phyloP scores from a whole-genome alignment of 2,797 vertebrate species.

The Gymnopithys bicolor region DNA sequence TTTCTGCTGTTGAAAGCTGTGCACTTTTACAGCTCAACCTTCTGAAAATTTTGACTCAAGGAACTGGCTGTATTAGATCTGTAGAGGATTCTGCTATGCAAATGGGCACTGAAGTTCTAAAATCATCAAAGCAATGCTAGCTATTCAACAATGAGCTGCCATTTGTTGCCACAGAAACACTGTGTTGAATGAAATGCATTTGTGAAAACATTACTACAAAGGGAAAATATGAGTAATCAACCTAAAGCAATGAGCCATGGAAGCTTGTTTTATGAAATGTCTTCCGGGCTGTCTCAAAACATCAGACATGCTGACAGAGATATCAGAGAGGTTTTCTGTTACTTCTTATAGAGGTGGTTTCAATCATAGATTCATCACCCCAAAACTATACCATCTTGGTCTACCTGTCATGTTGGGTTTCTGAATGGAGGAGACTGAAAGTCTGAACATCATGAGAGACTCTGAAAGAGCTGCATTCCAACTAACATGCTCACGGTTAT shows the following conservation, averaged over 20 bases:
- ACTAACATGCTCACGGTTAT: not conserved
- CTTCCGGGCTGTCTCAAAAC: slow-evolving; percentile 45
- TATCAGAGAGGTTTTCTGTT: slow-evolving; percentile 13
- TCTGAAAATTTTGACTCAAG: not conserved
- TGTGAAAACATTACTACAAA: slow-evolving; percentile 59
- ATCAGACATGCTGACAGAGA: slow-evolving; percentile 55
- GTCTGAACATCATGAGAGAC: not conserved
- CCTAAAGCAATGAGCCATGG: slow-evolving; percentile 56
- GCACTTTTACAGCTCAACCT: not conserved
- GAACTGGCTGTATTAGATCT: slow-evolving; percentile 18
- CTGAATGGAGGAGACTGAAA: slow-evolving; percentile 22
- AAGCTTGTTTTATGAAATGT: slow-evolving; percentile 42
- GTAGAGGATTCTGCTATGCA: slow-evolving; percentile 58
- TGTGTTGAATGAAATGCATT: slow-evolving; percentile 65
- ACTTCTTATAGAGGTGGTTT: slow-evolving; percentile 7
- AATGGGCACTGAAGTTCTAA: not conserved
- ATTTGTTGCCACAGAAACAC: slow-evolving; percentile 52
- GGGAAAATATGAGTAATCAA: slow-evolving; percentile 61
- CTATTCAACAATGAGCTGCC: slow-evolving; percentile 49
- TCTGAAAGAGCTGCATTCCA: not conserved
- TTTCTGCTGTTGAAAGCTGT: slow-evolving; percentile 26
- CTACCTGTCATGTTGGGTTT: slow-evolving; percentile 39
- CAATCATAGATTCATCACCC: not conserved
- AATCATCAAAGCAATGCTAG: slow-evolving; percentile 55
- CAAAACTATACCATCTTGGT: not conserved